Conservation (phyloP, 1,140 invertebrate species). For the Cherax destructor region DNA sequence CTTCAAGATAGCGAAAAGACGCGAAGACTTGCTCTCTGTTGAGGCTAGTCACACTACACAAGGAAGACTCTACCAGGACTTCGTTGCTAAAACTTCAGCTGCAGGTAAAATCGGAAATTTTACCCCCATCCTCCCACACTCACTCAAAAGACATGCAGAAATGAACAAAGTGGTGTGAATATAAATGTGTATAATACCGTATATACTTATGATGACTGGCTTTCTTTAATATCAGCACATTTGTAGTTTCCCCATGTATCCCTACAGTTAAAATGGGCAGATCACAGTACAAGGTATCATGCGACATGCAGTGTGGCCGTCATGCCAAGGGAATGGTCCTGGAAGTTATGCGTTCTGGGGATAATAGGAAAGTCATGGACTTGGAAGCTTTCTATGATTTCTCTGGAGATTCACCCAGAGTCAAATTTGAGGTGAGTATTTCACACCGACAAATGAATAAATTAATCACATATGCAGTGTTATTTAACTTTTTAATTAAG, state of each 20-base stretch:
- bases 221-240: too few species aligned
- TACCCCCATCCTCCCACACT: neutral
- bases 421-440: neutral
- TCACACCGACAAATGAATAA: too few species aligned
- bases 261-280: neutral
- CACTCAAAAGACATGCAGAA: neutral
- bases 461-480: too few species aligned
- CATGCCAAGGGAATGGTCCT: neutral
- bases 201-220: neutral
- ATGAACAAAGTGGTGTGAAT: neutral
- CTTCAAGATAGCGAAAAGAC: constrained; percentile 11
- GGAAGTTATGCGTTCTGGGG: neutral
- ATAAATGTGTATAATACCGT: constrained; percentile 12
- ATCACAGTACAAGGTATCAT: neutral
- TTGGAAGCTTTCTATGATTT: neutral
- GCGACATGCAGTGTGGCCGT: neutral
- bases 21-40: constrained; percentile 7
- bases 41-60: constrained; percentile 7
- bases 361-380: neutral
- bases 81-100: neutral
- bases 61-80: neutral
- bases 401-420: neutral
- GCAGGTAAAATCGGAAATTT: neutral
- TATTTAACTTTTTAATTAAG: too few species aligned
- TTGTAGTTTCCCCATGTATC: neutral